Conservation (phyloP, 2,888 invertebrate species). For the Chorisops tibialis region DNA sequence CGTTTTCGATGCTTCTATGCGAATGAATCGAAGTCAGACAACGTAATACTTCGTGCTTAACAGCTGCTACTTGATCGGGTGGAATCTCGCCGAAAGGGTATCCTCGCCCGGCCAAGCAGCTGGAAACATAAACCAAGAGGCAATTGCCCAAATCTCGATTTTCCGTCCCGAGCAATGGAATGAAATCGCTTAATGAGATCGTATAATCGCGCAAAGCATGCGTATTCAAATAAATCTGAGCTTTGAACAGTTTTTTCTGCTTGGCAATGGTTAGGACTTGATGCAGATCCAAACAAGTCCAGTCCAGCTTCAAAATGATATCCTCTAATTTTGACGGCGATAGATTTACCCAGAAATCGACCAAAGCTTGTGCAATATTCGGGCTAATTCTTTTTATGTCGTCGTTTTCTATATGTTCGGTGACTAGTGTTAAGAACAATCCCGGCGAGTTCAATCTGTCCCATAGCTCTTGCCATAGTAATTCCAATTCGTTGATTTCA, state of each 20-base stretch:
- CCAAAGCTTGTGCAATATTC: constrained; percentile 67
- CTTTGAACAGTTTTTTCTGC: constrained; percentile 47
- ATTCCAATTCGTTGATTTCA: constrained; percentile 51
- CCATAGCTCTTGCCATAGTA: constrained; percentile 64
- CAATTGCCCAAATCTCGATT: constrained; percentile 72
- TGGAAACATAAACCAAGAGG: constrained; percentile 79
- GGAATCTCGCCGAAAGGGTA: constrained; percentile 76
- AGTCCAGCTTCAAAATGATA: constrained; percentile 68
- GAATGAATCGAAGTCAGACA: constrained; percentile 69
- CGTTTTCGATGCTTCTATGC: constrained; percentile 58
- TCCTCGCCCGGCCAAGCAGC: constrained; percentile 80
- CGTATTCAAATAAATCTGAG: constrained; percentile 69
- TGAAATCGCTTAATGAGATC: constrained; percentile 67
- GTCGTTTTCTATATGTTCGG: constrained; percentile 67
- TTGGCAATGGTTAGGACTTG: constrained; percentile 56
- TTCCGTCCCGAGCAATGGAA: constrained; percentile 55
- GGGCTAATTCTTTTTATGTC: constrained; percentile 63
- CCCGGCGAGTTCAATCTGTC: constrained; percentile 57
- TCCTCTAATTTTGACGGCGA: constrained; percentile 64
- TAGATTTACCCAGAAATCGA: constrained; percentile 63
- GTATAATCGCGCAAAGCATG: constrained; percentile 72
- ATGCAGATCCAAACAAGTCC: constrained; percentile 73
- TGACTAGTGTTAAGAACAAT: constrained; percentile 66
- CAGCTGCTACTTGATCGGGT: constrained; percentile 59
- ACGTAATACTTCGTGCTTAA: constrained; percentile 70